Evolutionary conservation across 2,888 invertebrate genomes (phyloP).

Genomic region (Andrena hattorfiana): DNA sequence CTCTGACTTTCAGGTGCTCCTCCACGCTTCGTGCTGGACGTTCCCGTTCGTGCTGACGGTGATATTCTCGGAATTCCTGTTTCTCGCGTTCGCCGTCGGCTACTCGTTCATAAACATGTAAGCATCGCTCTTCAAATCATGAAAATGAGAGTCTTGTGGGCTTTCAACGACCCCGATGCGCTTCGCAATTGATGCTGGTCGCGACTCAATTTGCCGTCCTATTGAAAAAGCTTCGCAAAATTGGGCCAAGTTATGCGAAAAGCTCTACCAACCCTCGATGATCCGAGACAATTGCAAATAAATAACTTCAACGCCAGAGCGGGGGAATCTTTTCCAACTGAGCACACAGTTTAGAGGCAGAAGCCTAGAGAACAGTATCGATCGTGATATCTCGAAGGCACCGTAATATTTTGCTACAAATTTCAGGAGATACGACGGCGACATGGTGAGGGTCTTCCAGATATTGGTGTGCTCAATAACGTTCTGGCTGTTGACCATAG

Average conservation of each 20-base stretch:
- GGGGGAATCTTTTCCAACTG: too few species aligned
- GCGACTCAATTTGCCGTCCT: too few species aligned
- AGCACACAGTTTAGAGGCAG: too few species aligned
- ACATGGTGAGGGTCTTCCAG: constrained; percentile 88
- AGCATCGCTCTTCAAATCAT: background rate
- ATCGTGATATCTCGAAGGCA: background rate
- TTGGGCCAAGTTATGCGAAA: too few species aligned
- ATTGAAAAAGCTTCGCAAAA: too few species aligned
- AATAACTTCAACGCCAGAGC: too few species aligned
- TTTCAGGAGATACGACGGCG: constrained; percentile 85
- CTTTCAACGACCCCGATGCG: background rate
- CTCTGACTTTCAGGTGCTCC: constrained; percentile 75
- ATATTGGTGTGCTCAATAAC: constrained; percentile 87
- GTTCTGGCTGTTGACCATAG: constrained; percentile 87
- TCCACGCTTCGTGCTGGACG: constrained; percentile 88
- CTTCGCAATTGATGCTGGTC: too few species aligned
- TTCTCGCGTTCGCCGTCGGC: constrained; percentile 86
- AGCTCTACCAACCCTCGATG: too few species aligned
- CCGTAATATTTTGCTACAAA: constrained; percentile 69
- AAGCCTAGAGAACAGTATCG: too few species aligned
- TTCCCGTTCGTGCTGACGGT: constrained; percentile 86
- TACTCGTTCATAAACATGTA: constrained; percentile 88
- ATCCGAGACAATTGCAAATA: too few species aligned
- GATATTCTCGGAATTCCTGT: constrained; percentile 86
- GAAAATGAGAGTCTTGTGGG: background rate